phyloP scores from a whole-genome alignment of 2,113 vertebrate genomes.

The Mohoua ochrocephala region DNA sequence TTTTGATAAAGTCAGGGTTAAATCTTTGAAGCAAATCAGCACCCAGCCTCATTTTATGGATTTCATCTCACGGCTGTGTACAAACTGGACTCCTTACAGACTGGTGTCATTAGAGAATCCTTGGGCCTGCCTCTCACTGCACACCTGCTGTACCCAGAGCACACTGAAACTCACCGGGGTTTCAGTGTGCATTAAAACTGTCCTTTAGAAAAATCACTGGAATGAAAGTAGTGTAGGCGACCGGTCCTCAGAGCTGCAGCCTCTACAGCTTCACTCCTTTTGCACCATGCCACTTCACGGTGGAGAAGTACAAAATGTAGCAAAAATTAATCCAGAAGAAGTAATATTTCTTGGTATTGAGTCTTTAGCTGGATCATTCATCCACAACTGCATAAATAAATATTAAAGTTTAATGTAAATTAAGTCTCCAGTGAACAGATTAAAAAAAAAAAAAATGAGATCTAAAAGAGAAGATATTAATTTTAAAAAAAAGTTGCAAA shows the following conservation, averaged over 20 bases:
- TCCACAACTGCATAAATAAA: neutral
- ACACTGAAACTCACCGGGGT: too few species aligned
- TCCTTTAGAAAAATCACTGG: neutral
- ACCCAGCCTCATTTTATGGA: neutral
- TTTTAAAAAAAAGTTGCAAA: neutral
- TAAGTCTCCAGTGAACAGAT: neutral
- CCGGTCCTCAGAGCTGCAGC: neutral
- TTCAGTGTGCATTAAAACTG: neutral
- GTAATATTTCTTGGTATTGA: neutral
- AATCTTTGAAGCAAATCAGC: neutral
- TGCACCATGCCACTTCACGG: neutral
- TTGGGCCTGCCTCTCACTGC: neutral
- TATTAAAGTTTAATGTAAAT: neutral
- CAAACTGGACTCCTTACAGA: neutral
- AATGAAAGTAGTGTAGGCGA: neutral
- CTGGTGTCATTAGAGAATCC: neutral
- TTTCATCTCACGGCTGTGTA: neutral
- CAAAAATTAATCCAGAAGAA: neutral
- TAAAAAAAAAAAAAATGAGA: neutral
- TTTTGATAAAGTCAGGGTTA: neutral
- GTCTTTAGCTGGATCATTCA: neutral
- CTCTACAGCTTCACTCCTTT: neutral
- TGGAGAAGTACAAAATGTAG: neutral
- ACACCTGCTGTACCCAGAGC: fast-evolving
- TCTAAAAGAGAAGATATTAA: neutral